Evolutionary conservation across 2,888 invertebrate species (phyloP).

Genomic region (Oscheius sp.): DNA sequence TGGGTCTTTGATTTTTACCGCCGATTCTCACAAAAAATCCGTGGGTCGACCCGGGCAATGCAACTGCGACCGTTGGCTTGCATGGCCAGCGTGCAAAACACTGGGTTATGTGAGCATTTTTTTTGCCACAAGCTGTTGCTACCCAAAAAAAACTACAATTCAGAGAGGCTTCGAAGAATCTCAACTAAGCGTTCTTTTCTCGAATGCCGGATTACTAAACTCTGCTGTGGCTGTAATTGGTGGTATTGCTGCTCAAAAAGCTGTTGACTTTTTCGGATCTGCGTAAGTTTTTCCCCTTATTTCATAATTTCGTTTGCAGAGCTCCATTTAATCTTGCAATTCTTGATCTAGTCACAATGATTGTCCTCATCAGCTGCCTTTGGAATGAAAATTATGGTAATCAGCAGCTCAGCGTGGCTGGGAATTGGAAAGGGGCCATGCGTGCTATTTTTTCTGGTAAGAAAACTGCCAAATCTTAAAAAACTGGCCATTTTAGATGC

Average conservation of each 20-base stretch:
- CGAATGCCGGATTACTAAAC: conserved; percentile 76
- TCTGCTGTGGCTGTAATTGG: conserved; percentile 77
- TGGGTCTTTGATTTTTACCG: no score
- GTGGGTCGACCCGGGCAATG: no score
- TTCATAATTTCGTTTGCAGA: conserved; percentile 55
- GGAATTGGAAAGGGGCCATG: conserved; percentile 66
- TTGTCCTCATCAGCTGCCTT: conserved; percentile 75
- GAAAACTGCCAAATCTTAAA: neutral
- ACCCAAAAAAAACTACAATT: conserved; percentile 34
- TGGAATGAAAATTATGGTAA: conserved; percentile 79
- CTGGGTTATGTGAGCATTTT: no score
- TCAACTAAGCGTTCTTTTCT: conserved; percentile 75
- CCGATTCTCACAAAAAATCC: no score
- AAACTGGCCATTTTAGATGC: conserved; percentile 71
- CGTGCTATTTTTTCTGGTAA: conserved; percentile 62
- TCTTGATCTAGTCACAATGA: conserved; percentile 77
- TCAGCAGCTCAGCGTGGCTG: conserved; percentile 69
- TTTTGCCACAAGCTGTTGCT: no score
- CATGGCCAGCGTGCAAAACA: no score
- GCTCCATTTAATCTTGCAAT: conserved; percentile 79
- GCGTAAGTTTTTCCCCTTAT: conserved; percentile 74
- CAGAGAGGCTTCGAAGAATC: conserved; percentile 74
- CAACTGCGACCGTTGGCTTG: no score
- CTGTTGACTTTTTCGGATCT: conserved; percentile 76
- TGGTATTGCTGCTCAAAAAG: conserved; percentile 76